Percentiles rank a stretch among this genome's conserved stretches.
Conservation (phyloP, 2,797 vertebrate genomes). For the Smutsia temminckii region DNA sequence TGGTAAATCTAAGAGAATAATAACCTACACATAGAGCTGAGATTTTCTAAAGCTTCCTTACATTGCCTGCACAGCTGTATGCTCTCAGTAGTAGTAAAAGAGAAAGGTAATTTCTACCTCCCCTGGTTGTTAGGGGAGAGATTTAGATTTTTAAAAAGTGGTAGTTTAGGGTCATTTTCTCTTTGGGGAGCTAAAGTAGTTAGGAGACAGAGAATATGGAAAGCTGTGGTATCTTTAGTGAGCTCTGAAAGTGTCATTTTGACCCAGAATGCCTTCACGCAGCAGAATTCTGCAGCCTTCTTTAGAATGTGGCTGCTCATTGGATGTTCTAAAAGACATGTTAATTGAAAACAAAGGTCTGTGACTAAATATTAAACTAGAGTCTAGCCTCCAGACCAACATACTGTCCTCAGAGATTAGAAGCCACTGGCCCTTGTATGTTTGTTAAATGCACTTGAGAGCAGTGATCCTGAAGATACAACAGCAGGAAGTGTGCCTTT, state of each 20-base stretch:
- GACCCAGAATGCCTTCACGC: background rate
- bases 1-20: background rate
- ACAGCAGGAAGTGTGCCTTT: background rate
- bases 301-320: background rate
- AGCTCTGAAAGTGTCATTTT: background rate
- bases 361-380: background rate
- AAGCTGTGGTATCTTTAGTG: background rate
- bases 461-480: background rate
- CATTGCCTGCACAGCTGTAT: background rate
- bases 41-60: background rate
- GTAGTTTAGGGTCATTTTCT: background rate
- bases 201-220: background rate
- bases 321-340: background rate
- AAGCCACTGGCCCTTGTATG: background rate
- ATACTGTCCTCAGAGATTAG: background rate
- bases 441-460: background rate
- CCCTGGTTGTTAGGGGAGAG: background rate
- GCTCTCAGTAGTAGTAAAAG: background rate
- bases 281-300: background rate
- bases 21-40: background rate
- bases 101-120: background rate
- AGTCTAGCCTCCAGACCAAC: background rate
- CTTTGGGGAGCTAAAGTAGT: background rate
- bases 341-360: slow-evolving; percentile 57
- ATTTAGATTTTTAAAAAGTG: background rate